Conservation (phyloP, 2,888 invertebrate species). For the Isotomurus palustris region DNA sequence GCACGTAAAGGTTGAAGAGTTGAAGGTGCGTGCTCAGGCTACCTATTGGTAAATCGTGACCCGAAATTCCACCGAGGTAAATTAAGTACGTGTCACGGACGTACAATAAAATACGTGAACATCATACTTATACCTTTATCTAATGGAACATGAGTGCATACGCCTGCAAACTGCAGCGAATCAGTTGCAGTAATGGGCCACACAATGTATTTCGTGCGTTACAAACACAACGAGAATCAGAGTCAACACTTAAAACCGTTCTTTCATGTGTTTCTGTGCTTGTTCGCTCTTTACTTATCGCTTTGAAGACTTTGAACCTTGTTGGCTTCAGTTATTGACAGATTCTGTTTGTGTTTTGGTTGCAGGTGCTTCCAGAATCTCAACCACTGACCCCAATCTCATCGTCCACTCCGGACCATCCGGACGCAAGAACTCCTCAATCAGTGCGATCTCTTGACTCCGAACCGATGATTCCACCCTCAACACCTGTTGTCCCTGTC, state of each 20-base stretch:
- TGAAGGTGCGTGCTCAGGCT: not conserved
- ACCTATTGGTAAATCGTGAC: conserved; percentile 31
- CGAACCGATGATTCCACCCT: conserved; percentile 48
- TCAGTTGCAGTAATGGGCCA: no score
- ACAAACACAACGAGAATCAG: no score
- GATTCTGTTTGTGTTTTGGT: no score
- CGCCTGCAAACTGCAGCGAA: no score
- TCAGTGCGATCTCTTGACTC: conserved; percentile 45
- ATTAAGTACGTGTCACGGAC: conserved; percentile 39
- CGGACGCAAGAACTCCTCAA: conserved; percentile 42
- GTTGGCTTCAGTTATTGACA: no score
- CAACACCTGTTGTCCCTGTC: conserved; percentile 56
- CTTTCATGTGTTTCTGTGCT: no score
- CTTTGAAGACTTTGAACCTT: no score
- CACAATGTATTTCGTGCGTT: no score
- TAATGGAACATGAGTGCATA: conserved; percentile 5
- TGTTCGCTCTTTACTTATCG: no score
- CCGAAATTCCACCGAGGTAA: conserved; percentile 31
- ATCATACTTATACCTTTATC: conserved; percentile 33
- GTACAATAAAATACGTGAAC: conserved; percentile 39
- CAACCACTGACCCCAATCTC: conserved; percentile 46
- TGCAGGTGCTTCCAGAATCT: conserved; percentile 44
- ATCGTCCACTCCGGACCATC: conserved; percentile 43
- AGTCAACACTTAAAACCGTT: no score
- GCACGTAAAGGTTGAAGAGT: no score